Conservation (phyloP, 2,888 invertebrate genomes). For the Buathra laborator region DNA sequence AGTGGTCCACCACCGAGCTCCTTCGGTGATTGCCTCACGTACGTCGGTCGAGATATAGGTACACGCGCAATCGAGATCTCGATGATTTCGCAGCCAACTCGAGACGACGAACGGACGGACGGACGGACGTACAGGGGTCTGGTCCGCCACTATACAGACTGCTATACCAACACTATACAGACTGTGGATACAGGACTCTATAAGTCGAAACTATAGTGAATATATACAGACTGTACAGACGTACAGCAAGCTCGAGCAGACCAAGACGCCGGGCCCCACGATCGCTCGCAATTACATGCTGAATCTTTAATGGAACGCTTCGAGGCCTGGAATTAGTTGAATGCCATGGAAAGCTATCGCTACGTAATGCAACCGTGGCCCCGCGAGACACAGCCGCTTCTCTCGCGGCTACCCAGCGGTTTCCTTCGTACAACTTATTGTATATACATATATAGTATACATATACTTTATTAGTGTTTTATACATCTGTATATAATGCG, state of each 20-base stretch:
- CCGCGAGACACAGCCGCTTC: constrained; percentile 63
- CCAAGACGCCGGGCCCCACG: constrained; percentile 72
- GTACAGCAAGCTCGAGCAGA: constrained; percentile 43
- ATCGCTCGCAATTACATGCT: constrained; percentile 85
- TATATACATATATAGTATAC: constrained; percentile 10
- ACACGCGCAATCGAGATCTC: constrained; percentile 68
- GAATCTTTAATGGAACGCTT: constrained; percentile 85
- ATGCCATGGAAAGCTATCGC: constrained; percentile 83
- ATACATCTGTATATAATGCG: constrained; percentile 17
- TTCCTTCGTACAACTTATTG: constrained; percentile 7
- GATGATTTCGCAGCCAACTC: constrained; percentile 65
- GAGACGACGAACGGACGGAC: constrained; percentile 53
- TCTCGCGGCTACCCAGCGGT: constrained; percentile 31
- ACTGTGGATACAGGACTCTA: constrained; percentile 8
- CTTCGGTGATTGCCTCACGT: constrained; percentile 73
- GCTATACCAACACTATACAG: not conserved
- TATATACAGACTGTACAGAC: constrained; percentile 12
- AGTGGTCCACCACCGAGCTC: constrained; percentile 64
- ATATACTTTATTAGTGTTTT: constrained; percentile 32
- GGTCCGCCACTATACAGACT: constrained; percentile 9
- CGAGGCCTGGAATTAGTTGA: constrained; percentile 84
- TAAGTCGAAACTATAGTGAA: constrained; percentile 8
- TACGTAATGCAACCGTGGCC: constrained; percentile 80
- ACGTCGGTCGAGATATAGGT: constrained; percentile 57
- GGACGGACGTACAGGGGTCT: constrained; percentile 27